Percentiles rank a stretch among this genome's conserved stretches.
These are phyloP conservation scores for Pitangus sulphuratus DNA, from an alignment of 2,797 vertebrate species.

Conservation along the genomic window DNA sequence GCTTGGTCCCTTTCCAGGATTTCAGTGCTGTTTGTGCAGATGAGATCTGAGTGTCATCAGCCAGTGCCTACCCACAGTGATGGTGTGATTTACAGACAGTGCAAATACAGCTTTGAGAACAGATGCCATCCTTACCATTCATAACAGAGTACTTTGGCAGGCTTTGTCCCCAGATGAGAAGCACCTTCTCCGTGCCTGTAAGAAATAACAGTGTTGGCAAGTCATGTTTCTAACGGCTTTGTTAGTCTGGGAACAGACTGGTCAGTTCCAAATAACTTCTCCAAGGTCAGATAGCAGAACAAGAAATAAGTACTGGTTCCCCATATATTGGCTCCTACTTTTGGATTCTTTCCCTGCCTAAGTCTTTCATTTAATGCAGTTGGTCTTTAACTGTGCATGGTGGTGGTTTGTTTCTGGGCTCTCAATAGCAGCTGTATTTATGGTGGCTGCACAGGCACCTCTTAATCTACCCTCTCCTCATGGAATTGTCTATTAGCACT, in stretches of 20 bases:
- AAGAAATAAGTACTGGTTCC: not conserved
- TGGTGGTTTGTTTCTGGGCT: not conserved
- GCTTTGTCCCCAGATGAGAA: not conserved
- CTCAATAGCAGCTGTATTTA: slow-evolving; percentile 28
- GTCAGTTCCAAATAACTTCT: slow-evolving; percentile 30
- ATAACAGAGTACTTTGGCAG: slow-evolving; percentile 22
- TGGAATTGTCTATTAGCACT: slow-evolving; percentile 31
- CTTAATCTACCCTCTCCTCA: slow-evolving; percentile 2
- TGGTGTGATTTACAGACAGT: slow-evolving; percentile 21
- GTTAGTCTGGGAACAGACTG: slow-evolving; percentile 1
- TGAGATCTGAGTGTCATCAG: slow-evolving; percentile 12
- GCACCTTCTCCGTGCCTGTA: not conserved
- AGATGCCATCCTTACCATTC: slow-evolving; percentile 29
- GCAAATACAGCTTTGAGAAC: slow-evolving; percentile 48
- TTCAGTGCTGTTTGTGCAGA: not conserved
- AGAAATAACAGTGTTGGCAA: slow-evolving; percentile 13
- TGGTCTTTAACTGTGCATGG: not conserved
- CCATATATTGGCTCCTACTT: not conserved
- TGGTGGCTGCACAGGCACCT: not conserved
- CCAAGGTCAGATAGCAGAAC: slow-evolving; percentile 38
- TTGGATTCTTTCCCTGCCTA: not conserved
- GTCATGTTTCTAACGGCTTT: not conserved
- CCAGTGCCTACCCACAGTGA: not conserved
- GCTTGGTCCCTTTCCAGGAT: not conserved
- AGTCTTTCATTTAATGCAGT: slow-evolving; percentile 16